Evolutionary conservation across 2,113 vertebrate species (phyloP), one percentile per base, ranked within the genome.

Genomic region (Meles meles): DNA sequence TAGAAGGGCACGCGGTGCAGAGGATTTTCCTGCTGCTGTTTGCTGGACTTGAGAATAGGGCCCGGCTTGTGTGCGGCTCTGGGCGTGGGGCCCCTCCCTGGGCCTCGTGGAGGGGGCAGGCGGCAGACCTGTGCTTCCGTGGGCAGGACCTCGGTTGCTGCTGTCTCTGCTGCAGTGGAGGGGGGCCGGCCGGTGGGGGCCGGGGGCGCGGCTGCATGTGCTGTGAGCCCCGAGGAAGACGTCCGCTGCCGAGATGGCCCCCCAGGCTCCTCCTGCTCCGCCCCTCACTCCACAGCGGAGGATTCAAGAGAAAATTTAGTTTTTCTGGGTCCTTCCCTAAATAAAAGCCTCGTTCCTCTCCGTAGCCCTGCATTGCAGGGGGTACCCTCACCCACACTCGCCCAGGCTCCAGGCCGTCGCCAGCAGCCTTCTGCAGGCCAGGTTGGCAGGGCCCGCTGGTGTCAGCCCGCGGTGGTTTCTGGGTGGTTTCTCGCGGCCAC

Each of bases 91-190:
- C 12, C 57, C 57, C 65, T 25, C 29, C 59, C 2, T 0, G 20
- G 34, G 2, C 47, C 39, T 42, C 1, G 3, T 0, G 6, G 5
- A 5, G 27, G 63, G 20, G 21, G 11, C 0, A 34, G n/a, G 18
- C n/a, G 0, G 27, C 59, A 27, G 65, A 61, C 15, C 0, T 21
- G 27, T 1, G 34, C 63, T 14, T 65, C 52, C 17, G 0, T 0
- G 4, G 7, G 25, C 88, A 21, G 44, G n/a, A 3, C n/a, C 3
- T 4, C 5, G 2, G 34, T 11, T 3, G 31, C 14, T 29, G 13
- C 3, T 0, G 17, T 8, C 34, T 55, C 52, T 23, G 27, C 15
- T 18, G 55, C 10, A 14, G 86, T 7, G 52, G 21, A 9, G 6
- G 7, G 29, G 14, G 59, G 27, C 44, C 18, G 12, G 29, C n/a